Evolutionary conservation across 1,140 invertebrate genomes (phyloP).

Genomic region (Anoplolepis gracilipes): DNA sequence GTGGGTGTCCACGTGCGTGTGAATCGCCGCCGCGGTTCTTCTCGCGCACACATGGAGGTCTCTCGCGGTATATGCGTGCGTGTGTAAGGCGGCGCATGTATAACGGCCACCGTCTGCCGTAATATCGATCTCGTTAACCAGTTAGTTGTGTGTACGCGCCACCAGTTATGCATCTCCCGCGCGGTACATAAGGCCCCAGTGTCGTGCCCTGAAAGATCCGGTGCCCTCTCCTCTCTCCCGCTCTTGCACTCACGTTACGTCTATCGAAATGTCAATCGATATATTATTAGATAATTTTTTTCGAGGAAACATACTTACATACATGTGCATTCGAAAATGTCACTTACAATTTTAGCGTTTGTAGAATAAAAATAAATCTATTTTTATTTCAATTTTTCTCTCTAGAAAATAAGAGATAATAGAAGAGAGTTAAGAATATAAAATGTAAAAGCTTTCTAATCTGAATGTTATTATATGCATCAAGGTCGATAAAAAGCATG

Average conservation of each 20-base stretch:
- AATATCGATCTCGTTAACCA: conserved; percentile 70
- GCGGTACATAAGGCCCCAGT: not conserved
- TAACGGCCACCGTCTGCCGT: conserved; percentile 59
- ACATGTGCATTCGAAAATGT: not conserved
- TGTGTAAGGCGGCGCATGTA: conserved; percentile 38
- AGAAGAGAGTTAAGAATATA: not conserved
- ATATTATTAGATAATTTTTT: not conserved
- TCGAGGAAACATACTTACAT: not conserved
- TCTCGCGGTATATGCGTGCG: conserved; percentile 25
- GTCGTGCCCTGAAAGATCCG: not conserved
- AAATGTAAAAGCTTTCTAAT: not conserved
- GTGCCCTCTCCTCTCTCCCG: not conserved
- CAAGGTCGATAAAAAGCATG: not conserved
- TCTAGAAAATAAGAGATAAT: not conserved
- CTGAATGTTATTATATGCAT: not conserved
- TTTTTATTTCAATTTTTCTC: not conserved
- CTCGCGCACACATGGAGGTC: conserved; percentile 3
- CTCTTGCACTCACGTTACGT: not conserved
- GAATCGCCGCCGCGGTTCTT: conserved; percentile 19
- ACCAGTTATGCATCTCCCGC: conserved; percentile 51
- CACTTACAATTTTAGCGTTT: not conserved
- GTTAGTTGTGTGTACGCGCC: conserved; percentile 44
- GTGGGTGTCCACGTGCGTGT: conserved; percentile 46
- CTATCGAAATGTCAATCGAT: not conserved
- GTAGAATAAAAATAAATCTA: not conserved